Evolutionary conservation across 1,140 invertebrate species (phyloP).

Genomic region (Drosophila ananassae): DNA sequence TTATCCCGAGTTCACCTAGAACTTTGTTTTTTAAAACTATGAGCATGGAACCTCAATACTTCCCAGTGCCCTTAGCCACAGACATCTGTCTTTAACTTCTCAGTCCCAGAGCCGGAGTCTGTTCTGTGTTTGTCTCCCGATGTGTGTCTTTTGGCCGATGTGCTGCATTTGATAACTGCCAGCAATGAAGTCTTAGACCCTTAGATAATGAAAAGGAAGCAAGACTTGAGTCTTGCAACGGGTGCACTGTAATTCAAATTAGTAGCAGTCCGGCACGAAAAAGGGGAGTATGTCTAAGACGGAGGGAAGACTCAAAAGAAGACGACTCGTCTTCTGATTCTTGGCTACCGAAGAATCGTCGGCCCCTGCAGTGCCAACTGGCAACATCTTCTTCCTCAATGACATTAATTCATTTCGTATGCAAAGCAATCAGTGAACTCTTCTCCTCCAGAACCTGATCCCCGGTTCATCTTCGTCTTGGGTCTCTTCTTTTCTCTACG

Average conservation of each 20-base stretch:
- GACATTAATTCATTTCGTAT: constrained; percentile 83
- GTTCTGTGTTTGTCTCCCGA: constrained; percentile 1
- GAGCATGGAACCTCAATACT: not conserved
- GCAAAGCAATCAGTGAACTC: constrained; percentile 76
- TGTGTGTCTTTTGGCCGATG: constrained; percentile 49
- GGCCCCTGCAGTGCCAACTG: constrained; percentile 45
- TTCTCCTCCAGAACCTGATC: constrained; percentile 39
- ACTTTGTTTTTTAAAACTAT: too few relatives aligned
- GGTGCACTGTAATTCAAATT: constrained; percentile 66
- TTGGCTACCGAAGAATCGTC: constrained; percentile 45
- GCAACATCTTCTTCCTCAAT: constrained; percentile 82
- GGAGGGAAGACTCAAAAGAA: constrained; percentile 4
- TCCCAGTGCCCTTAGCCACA: constrained; percentile 2
- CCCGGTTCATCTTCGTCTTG: constrained; percentile 13
- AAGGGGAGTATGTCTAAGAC: constrained; percentile 1
- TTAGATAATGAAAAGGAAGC: constrained; percentile 80
- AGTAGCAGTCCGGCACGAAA: constrained; percentile 51
- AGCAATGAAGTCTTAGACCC: constrained; percentile 70
- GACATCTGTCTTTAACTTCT: constrained; percentile 18
- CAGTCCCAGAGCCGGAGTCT: constrained; percentile 8
- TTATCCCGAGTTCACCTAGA: too few relatives aligned
- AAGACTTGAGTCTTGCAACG: constrained; percentile 25
- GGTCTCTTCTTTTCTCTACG: not conserved
- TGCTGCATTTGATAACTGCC: constrained; percentile 77
- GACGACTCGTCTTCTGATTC: constrained; percentile 8